Evolutionary conservation across 2,888 invertebrate species (phyloP).

Genomic region (Pardosa pseudoannulata): DNA sequence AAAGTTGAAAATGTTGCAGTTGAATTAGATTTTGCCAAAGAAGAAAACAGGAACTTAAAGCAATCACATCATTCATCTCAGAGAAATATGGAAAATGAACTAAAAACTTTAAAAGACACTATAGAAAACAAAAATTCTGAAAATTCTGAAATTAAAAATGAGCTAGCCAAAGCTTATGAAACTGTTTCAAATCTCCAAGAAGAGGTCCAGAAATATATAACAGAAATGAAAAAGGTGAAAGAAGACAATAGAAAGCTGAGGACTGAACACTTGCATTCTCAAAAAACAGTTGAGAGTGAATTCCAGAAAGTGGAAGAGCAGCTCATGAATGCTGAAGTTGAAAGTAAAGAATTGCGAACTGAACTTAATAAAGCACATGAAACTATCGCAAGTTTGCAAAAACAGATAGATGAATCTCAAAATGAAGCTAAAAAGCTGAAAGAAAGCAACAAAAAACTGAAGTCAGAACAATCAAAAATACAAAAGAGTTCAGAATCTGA

Average conservation of each 20-base stretch:
- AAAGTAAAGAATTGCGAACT: slow-evolving; percentile 47
- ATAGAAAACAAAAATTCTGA: slow-evolving; percentile 59
- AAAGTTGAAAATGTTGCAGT: slow-evolving; percentile 61
- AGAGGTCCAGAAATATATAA: slow-evolving; percentile 49
- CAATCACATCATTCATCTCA: slow-evolving; percentile 46
- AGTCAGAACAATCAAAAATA: slow-evolving; percentile 47
- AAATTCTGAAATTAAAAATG: slow-evolving; percentile 56
- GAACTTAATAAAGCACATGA: slow-evolving; percentile 56
- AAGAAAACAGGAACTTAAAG: slow-evolving; percentile 62
- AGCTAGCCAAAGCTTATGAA: slow-evolving; percentile 64
- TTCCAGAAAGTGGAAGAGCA: slow-evolving; percentile 63
- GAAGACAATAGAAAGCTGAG: slow-evolving; percentile 81
- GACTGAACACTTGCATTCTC: slow-evolving; percentile 50
- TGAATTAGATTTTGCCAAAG: slow-evolving; percentile 61
- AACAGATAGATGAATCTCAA: slow-evolving; percentile 39
- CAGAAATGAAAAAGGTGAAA: slow-evolving; percentile 85
- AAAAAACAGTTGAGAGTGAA: slow-evolving; percentile 61
- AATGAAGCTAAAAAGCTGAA: slow-evolving; percentile 53
- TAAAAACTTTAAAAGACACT: slow-evolving; percentile 55
- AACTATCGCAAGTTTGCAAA: slow-evolving; percentile 40
- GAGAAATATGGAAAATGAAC: slow-evolving; percentile 65
- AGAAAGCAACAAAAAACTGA: slow-evolving; percentile 49
- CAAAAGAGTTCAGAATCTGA: slow-evolving; percentile 55
- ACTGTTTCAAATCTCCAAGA: slow-evolving; percentile 56
- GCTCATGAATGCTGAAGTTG: slow-evolving; percentile 41